Conservation (phyloP, 2,113 vertebrate species). For the Psephotus haematonotus region DNA sequence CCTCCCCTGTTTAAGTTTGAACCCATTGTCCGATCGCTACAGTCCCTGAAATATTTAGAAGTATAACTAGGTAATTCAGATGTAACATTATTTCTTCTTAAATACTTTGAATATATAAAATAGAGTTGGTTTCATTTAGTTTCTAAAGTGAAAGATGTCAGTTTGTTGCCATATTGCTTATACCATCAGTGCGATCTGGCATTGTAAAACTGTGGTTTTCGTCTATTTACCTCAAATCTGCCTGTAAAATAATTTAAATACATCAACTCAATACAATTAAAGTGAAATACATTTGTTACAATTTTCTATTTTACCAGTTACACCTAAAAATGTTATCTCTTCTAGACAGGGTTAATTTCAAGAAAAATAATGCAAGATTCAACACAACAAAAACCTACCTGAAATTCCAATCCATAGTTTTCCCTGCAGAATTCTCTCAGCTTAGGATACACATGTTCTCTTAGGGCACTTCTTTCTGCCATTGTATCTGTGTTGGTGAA, state of each 20-base stretch:
- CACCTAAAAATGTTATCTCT: background rate
- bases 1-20: background rate
- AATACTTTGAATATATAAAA: background rate
- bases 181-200: background rate
- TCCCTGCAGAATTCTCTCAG: constrained; percentile 99
- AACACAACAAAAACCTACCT: constrained; percentile 77
- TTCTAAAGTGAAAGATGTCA: background rate
- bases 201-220: background rate
- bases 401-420: constrained; percentile 98
- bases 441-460: constrained; percentile 96
- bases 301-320: background rate
- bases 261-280: background rate
- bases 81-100: background rate
- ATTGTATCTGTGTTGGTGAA: constrained; percentile 85
- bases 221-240: background rate
- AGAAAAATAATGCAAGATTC: background rate
- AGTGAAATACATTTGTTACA: background rate
- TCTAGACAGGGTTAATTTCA: background rate
- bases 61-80: background rate
- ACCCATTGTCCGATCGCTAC: background rate
- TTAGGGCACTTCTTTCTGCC: constrained; percentile 92
- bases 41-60: background rate
- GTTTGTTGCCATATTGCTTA: background rate
- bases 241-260: background rate
- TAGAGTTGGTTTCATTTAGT: background rate